Conservation (phyloP, 2,113 vertebrate species). For the human region GRCh38 chr4:178125001-178125500, state of each 20-base stretch:
- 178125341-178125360: neutral
- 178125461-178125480: neutral
- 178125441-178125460: neutral
- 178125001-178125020: neutral
- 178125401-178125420: neutral
- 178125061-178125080: neutral
- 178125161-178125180: neutral
- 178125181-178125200: constrained; percentile 23
- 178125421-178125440: constrained; percentile 24
- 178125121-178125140: neutral
- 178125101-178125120: neutral
- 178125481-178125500: neutral
- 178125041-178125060: neutral
- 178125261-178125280: constrained; percentile 15
- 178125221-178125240: neutral
- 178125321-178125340: neutral
- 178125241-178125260: neutral
- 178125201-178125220: neutral
- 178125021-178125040: neutral
- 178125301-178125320: neutral
- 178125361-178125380: neutral
- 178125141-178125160: neutral
- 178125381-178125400: constrained; percentile 25
- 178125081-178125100: neutral
- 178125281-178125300: neutral